A percentile compares a stretch with the other conserved stretches of the same genome.
Evolutionary conservation across 2,797 vertebrate genomes (phyloP).

Genomic region (Darevskia nairensis): DNA sequence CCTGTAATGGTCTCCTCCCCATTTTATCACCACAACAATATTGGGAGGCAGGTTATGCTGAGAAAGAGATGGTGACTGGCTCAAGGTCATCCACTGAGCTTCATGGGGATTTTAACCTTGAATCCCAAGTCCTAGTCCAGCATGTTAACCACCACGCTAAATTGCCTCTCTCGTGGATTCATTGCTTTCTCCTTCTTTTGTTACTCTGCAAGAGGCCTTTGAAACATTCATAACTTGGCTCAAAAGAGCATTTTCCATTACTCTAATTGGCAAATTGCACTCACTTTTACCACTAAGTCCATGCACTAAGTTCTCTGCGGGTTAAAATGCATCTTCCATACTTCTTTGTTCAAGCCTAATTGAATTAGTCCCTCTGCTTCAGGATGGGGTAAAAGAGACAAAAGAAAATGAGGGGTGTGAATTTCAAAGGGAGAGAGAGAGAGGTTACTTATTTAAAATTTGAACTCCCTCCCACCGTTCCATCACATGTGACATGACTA

Average conservation of each 20-base stretch:
- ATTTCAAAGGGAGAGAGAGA: background rate
- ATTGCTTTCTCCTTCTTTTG: background rate
- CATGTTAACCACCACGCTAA: too few relatives aligned
- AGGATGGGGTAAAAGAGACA: background rate
- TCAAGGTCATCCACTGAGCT: too few relatives aligned
- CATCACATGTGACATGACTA: slow-evolving; percentile 11
- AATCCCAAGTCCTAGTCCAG: too few relatives aligned
- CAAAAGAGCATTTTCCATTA: background rate
- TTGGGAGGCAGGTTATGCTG: too few relatives aligned
- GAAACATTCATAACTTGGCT: slow-evolving; percentile 27
- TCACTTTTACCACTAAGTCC: slow-evolving; percentile 10
- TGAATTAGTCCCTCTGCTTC: slow-evolving; percentile 3
- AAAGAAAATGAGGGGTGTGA: background rate
- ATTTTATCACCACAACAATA: too few relatives aligned
- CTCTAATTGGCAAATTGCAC: slow-evolving; percentile 7
- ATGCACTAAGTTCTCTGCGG: background rate
- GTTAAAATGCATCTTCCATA: slow-evolving; percentile 20
- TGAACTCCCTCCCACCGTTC: background rate
- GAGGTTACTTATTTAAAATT: background rate
- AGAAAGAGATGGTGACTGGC: too few relatives aligned
- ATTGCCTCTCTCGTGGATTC: background rate
- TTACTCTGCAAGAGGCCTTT: background rate
- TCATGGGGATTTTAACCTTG: too few relatives aligned
- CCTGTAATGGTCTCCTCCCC: too few relatives aligned
- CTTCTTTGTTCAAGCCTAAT: slow-evolving; percentile 23